Conservation (phyloP, 1,140 invertebrate genomes). For the Dufourea novaeangliae region DNA sequence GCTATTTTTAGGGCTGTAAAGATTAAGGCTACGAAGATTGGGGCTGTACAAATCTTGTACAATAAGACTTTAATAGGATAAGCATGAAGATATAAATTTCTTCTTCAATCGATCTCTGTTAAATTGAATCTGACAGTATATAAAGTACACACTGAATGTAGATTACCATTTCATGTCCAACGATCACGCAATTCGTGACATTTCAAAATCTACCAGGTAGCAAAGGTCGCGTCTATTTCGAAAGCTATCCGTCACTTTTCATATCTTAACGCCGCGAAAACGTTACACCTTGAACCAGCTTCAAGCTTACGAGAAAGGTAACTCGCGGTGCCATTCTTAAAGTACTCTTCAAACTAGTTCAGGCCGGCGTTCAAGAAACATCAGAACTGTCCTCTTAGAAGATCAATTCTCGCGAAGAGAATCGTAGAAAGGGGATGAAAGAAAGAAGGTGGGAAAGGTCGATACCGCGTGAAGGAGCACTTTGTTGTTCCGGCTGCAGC, state of each 20-base stretch:
- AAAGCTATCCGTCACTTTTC: slow-evolving; percentile 6
- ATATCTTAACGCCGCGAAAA: not conserved
- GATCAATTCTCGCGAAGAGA: not conserved
- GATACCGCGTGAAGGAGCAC: slow-evolving; percentile 63
- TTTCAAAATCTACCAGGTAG: not conserved
- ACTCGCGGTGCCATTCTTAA: slow-evolving; percentile 22
- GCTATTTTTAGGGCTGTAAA: too few species aligned
- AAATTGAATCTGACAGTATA: too few species aligned
- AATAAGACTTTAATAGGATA: too few species aligned
- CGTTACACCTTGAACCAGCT: slow-evolving; percentile 17
- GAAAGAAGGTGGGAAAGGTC: slow-evolving; percentile 40
- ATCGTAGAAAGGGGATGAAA: not conserved
- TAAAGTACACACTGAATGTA: not conserved
- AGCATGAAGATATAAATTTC: too few species aligned
- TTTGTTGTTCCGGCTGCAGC: slow-evolving; percentile 76
- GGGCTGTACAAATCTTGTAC: too few species aligned
- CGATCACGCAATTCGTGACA: slow-evolving; percentile 4
- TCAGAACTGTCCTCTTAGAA: slow-evolving; percentile 8
- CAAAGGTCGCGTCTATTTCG: slow-evolving; percentile 9
- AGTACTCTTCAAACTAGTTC: slow-evolving; percentile 40
- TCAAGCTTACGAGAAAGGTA: slow-evolving; percentile 17
- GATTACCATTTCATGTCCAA: not conserved
- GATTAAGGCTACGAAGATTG: too few species aligned
- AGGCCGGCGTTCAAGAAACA: slow-evolving; percentile 12
- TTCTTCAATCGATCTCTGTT: not conserved